Conservation (phyloP, 2,888 invertebrate species). For the Eupithecia inturbata region DNA sequence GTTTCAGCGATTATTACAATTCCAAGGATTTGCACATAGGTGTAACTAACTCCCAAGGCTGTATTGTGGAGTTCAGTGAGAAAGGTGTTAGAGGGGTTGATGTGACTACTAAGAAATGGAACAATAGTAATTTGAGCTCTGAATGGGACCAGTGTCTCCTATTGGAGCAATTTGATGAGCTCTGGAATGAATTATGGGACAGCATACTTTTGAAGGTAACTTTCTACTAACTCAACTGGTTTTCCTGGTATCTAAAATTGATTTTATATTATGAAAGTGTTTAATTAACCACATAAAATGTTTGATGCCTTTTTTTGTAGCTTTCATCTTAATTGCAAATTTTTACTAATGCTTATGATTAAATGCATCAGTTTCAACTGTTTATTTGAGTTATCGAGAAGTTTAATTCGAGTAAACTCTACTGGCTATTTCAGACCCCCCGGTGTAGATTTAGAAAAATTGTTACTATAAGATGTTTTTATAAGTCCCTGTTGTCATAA, state of each 20-base stretch:
- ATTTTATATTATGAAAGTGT: background rate
- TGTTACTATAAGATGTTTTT: no score
- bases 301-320: background rate
- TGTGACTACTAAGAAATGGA: constrained; percentile 87
- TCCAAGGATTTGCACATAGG: constrained; percentile 95
- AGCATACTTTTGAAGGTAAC: constrained; percentile 81
- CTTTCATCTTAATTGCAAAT: background rate
- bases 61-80: constrained; percentile 93
- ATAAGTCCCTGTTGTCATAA: no score
- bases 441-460: no score
- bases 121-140: constrained; percentile 78
- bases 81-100: constrained; percentile 86
- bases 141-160: constrained; percentile 89
- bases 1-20: constrained; percentile 90
- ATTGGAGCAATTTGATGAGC: constrained; percentile 87
- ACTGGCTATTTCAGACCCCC: no score
- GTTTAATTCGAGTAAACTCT: no score
- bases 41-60: constrained; percentile 91
- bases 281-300: background rate
- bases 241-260: constrained; percentile 15
- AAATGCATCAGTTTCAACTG: background rate
- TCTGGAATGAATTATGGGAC: constrained; percentile 92
- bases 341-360: background rate
- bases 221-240: constrained; percentile 21
- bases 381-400: background rate